Base-by-base conservation (phyloP, 2,888 invertebrate species). In the Tinea pellionella region DNA sequence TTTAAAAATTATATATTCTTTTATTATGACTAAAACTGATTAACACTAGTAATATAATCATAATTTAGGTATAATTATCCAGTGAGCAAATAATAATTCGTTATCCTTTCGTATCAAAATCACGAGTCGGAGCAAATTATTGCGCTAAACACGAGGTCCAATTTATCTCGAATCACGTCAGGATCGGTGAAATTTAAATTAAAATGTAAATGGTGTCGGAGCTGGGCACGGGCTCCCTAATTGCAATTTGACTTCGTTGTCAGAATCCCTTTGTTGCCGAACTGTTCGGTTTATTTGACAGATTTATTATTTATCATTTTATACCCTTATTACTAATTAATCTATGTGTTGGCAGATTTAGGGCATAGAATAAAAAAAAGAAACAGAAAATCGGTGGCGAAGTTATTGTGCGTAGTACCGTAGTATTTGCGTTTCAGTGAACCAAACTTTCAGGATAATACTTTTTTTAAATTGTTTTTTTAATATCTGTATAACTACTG, bases 131-230 rank as follows among this genome's bases (percentile, higher is more conserved):
- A 70, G 75, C 75, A 73, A 81, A 84, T 82, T 81, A 81, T 80
- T 76, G 77, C 75, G 78, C 79, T 78, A 84, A 82, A 84, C 80
- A 78, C 79, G 76, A 72, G 70, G 74, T 72, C 75, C 76, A 81
- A 81, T 82, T 85, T 83, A 84, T 84, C 82, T 81, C 70, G 78
- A 80, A 85, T 84, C 80, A 80, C 79, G 80, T 79, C 80, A 80
- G 79, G 79, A 79, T 78, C 76, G 76, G 73, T 68, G 76, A 81
- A 81, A 83, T 86, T 86, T 80, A 81, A 84, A 86, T 86, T 84
- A 77, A 85, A 86, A 87, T 87, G 86, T 84, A 85, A 85, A 86
- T 86, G 80, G 79, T 81, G 80, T 76, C 68, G 72, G 75, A 72
- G 75, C 71, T 68, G 67, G 74, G 51, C 72, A 69, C 67, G 72